Evolutionary conservation across 2,888 invertebrate genomes (phyloP).

Genomic region (Brenthis ino): DNA sequence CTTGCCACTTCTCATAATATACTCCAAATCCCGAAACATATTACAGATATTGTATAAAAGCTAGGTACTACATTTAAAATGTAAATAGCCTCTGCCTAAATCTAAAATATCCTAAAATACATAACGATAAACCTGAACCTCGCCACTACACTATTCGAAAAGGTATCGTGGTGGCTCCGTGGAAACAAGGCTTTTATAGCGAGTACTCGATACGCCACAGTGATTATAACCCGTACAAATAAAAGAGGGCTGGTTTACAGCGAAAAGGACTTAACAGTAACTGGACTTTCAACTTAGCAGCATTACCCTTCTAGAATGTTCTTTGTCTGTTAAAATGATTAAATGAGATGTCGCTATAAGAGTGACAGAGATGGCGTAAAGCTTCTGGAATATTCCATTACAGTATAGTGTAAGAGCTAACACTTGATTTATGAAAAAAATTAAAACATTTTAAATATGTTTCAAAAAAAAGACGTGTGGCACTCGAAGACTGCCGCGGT

Average conservation of each 20-base stretch:
- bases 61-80: conserved; percentile 40
- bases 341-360: conserved; percentile 45
- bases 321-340: conserved; percentile 43
- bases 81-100: conserved; percentile 22
- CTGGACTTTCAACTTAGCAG: conserved; percentile 39
- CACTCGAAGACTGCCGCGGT: no score
- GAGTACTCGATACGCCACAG: conserved; percentile 41
- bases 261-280: conserved; percentile 10
- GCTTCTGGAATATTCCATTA: conserved; percentile 46
- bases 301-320: conserved; percentile 56
- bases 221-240: conserved; percentile 38
- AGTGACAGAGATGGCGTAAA: conserved; percentile 35
- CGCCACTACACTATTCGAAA: conserved; percentile 54
- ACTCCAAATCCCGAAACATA: conserved; percentile 32
- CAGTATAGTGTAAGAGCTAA: conserved; percentile 41
- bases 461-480: no score
- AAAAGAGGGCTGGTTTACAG: conserved; percentile 5
- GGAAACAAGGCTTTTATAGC: conserved; percentile 52
- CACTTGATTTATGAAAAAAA: background rate
- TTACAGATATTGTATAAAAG: conserved; percentile 5
- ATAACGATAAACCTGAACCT: conserved; percentile 46
- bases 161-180: conserved; percentile 50
- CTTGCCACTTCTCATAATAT: conserved; percentile 47
- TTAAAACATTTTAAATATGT: background rate
- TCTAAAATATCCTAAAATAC: conserved; percentile 31